A percentile compares a stretch with the other conserved stretches of the same genome.
Conservation (phyloP, 2,888 invertebrate species). For the Ophioninae sp. region DNA sequence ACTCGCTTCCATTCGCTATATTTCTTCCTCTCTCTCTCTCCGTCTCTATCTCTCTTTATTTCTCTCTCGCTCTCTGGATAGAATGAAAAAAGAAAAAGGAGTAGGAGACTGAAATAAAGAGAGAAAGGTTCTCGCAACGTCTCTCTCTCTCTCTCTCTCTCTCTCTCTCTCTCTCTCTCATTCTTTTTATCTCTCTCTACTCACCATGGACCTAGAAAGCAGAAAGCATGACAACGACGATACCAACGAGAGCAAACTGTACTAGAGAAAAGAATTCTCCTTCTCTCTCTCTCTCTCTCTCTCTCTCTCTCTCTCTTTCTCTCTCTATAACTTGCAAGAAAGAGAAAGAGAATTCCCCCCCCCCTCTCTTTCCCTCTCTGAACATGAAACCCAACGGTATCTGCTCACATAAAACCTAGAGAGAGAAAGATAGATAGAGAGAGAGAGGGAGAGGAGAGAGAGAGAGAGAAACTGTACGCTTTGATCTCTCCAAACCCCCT, state of each 20-base stretch:
- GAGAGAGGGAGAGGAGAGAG: neutral
- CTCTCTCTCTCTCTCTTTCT: neutral
- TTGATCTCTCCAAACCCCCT: conserved; percentile 66
- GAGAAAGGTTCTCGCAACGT: conserved; percentile 48
- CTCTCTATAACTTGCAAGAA: conserved; percentile 46
- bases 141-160: neutral
- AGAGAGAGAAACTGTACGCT: conserved; percentile 48
- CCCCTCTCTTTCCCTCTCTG: conserved; percentile 32
- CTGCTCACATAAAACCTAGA: conserved; percentile 69
- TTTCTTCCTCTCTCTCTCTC: conserved; percentile 1
- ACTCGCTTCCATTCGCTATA: conserved; percentile 15
- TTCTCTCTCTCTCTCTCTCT: conserved; percentile 21
- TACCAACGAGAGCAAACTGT: conserved; percentile 36
- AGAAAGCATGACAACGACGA: conserved; percentile 71
- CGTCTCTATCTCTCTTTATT: neutral
- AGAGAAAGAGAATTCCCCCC: conserved; percentile 39
- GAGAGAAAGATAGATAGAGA: conserved; percentile 23
- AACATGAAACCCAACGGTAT: conserved; percentile 63
- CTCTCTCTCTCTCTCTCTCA: conserved; percentile 17
- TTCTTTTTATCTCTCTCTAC: conserved; percentile 34
- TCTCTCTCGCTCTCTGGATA: neutral
- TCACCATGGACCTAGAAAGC: conserved; percentile 50
- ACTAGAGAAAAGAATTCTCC: conserved; percentile 26
- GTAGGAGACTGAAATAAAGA: conserved; percentile 41
- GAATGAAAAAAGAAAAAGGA: conserved; percentile 48